Evolutionary conservation across 1,140 invertebrate species (phyloP).

Genomic region (Zaprionus vittiger): DNA sequence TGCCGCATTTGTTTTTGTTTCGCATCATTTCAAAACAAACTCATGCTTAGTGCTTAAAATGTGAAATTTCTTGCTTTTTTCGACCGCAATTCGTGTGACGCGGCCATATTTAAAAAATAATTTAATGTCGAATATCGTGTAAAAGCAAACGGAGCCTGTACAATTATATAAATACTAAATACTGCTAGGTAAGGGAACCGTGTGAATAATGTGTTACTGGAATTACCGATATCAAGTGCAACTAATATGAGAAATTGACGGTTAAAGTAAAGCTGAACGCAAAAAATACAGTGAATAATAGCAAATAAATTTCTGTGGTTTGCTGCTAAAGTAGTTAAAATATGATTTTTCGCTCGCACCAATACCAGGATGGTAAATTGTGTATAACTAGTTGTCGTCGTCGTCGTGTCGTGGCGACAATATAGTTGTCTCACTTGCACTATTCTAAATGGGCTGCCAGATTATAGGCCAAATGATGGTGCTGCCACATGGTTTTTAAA

Average conservation of each 20-base stretch:
- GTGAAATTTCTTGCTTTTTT: conserved; percentile 60
- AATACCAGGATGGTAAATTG: conserved; percentile 69
- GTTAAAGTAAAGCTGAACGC: neutral
- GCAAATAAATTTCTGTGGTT: conserved; percentile 61
- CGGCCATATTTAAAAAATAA: conserved; percentile 76
- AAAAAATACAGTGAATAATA: conserved; percentile 17
- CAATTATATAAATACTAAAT: conserved; percentile 72
- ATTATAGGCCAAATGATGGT: neutral
- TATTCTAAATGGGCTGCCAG: conserved; percentile 30
- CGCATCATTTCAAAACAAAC: conserved; percentile 49
- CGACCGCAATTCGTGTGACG: conserved; percentile 62
- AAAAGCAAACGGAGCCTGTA: conserved; percentile 37
- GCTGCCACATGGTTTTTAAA: conserved; percentile 2
- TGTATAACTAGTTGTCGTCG: conserved; percentile 69
- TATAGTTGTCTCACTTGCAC: conserved; percentile 59
- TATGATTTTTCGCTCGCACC: conserved; percentile 74
- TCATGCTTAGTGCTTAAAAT: conserved; percentile 55
- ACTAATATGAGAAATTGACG: conserved; percentile 42
- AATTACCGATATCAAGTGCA: conserved; percentile 35
- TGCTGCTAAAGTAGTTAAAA: conserved; percentile 60
- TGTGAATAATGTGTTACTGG: neutral
- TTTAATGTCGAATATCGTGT: conserved; percentile 57
- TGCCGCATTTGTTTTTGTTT: conserved; percentile 71
- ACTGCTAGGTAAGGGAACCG: conserved; percentile 48
- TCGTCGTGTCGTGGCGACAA: conserved; percentile 32